These are phyloP conservation scores for Drymodes brunneopygia DNA, from an alignment of 2,113 vertebrate species.

Conservation along the genomic window DNA sequence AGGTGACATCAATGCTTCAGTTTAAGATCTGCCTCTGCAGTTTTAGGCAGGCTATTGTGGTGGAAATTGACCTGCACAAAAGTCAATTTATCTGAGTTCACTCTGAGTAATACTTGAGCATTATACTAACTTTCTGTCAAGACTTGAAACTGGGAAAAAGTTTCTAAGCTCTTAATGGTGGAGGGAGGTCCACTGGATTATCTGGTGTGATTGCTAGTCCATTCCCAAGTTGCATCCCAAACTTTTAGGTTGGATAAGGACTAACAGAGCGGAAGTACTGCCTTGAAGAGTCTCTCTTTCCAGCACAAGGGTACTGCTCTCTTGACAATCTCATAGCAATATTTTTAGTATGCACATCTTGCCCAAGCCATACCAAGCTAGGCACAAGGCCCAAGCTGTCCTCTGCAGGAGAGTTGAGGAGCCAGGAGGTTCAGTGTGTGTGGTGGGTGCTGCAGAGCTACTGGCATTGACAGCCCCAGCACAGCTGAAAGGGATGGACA, in stretches of 20 bases:
- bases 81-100: background rate
- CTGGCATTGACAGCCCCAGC: background rate
- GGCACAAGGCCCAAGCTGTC: background rate
- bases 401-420: background rate
- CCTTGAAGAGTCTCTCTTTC: background rate
- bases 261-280: background rate
- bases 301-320: accelerated
- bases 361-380: background rate
- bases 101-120: background rate
- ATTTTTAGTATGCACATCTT: background rate
- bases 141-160: background rate
- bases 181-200: background rate
- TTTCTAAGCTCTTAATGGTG: background rate
- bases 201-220: background rate
- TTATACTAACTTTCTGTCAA: background rate
- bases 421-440: background rate
- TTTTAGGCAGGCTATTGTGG: background rate
- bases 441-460: background rate
- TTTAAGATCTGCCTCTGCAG: background rate
- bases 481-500: background rate
- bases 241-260: background rate
- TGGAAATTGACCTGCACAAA: background rate
- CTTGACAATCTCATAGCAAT: too few relatives aligned
- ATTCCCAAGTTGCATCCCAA: background rate
- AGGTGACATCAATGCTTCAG: background rate